Evolutionary conservation across 2,113 vertebrate genomes (phyloP).

Genomic region (Electrona antarctica): DNA sequence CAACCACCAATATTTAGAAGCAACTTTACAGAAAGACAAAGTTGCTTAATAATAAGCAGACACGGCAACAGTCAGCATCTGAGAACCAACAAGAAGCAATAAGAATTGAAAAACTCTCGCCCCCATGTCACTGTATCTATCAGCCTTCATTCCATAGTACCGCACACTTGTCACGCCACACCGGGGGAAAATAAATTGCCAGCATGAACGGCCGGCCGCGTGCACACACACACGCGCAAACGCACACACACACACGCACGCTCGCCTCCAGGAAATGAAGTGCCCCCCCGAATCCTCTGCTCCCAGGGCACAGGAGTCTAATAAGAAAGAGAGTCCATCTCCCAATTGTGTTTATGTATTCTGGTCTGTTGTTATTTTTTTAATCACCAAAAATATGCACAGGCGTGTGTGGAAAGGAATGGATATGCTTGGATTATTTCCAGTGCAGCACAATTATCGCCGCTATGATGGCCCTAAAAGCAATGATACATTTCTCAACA

Average conservation of each 20-base stretch:
- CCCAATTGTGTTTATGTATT: constrained; percentile 66
- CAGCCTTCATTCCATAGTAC: constrained; percentile 56
- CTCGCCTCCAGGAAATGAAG: constrained; percentile 59
- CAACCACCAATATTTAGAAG: too few relatives aligned
- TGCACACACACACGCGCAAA: constrained; percentile 18
- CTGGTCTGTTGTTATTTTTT: constrained; percentile 51
- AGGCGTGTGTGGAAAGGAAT: constrained; percentile 5
- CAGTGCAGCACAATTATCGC: too few relatives aligned
- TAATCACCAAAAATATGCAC: constrained; percentile 49
- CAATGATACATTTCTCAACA: too few relatives aligned
- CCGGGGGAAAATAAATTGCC: constrained; percentile 67
- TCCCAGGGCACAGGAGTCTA: constrained; percentile 52
- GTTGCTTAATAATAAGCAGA: too few relatives aligned
- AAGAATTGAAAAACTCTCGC: constrained; percentile 63
- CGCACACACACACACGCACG: constrained; percentile 49
- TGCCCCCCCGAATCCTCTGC: constrained; percentile 41
- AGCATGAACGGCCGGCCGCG: constrained; percentile 37
- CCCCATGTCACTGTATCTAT: constrained; percentile 66
- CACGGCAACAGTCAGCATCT: too few relatives aligned
- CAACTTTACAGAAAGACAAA: too few relatives aligned
- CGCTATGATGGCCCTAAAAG: too few relatives aligned
- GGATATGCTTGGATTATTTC: too few relatives aligned
- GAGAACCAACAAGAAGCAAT: constrained; percentile 27
- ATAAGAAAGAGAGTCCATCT: constrained; percentile 60
- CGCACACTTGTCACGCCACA: constrained; percentile 50